phyloP scores from a whole-genome alignment of 92 coral and sea anemone genomes.

The Zoanthus solanderi region DNA sequence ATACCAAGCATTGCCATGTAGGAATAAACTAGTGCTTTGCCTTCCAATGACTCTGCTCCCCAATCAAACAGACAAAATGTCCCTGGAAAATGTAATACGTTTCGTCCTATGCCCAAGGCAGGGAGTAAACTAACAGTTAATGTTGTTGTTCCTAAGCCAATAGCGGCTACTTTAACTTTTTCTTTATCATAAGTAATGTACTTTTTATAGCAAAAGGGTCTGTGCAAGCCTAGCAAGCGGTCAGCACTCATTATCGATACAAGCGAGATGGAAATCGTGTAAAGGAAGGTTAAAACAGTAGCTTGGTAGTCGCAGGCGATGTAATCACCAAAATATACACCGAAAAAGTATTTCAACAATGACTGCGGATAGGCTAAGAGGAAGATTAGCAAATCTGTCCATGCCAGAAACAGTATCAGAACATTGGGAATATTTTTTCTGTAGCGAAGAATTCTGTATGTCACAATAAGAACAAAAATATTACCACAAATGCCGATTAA shows the following conservation, averaged over 20 bases:
- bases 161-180: conserved; percentile 75
- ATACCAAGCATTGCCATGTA: conserved; percentile 71
- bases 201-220: conserved; percentile 88
- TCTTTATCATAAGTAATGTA: conserved; percentile 83
- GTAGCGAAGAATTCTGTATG: conserved; percentile 85
- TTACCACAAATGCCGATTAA: conserved; percentile 84
- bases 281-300: conserved; percentile 73
- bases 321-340: conserved; percentile 79
- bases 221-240: conserved; percentile 80
- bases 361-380: conserved; percentile 90
- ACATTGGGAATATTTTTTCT: conserved; percentile 88
- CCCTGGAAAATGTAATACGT: conserved; percentile 93
- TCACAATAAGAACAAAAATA: conserved; percentile 70
- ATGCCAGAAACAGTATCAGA: conserved; percentile 83
- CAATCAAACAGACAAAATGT: conserved; percentile 95
- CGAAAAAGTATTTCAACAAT: conserved; percentile 82
- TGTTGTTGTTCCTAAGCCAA: conserved; percentile 73
- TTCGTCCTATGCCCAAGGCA: conserved; percentile 86
- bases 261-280: conserved; percentile 73
- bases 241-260: conserved; percentile 91
- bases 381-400: conserved; percentile 85
- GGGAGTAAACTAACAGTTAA: conserved; percentile 83
- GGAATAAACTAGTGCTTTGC: conserved; percentile 75
- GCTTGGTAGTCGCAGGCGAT: conserved; percentile 93
- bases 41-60: conserved; percentile 80